These are phyloP conservation scores for Drosophila aff. DNA, from an alignment of 1,140 invertebrate genomes.

Conservation along the genomic window DNA sequence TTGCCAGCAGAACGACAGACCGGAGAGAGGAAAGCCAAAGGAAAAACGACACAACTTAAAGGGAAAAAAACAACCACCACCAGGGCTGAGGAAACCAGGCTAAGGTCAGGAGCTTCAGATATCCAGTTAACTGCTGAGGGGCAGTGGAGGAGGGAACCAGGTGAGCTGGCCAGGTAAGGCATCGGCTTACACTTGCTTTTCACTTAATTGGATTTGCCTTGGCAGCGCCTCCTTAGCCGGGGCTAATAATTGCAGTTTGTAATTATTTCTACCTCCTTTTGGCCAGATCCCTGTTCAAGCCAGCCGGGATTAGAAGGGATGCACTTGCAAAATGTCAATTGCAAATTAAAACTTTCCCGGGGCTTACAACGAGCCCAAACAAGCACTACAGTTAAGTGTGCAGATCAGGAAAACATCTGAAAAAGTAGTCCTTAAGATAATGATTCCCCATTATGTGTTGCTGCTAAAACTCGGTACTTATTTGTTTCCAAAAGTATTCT, in stretches of 20 bases:
- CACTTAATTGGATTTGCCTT: constrained; percentile 81
- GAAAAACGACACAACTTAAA: constrained; percentile 4
- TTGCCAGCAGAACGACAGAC: constrained; percentile 31
- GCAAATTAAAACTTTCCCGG: constrained; percentile 42
- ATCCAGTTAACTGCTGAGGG: constrained; percentile 52
- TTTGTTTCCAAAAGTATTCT: background rate
- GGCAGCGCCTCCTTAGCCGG: constrained; percentile 38
- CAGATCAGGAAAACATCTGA: background rate
- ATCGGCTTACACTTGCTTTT: constrained; percentile 80
- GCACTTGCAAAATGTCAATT: constrained; percentile 58
- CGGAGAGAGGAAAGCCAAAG: background rate
- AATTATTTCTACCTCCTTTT: constrained; percentile 63
- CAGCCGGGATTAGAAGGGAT: constrained; percentile 12
- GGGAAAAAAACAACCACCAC: background rate
- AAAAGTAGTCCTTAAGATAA: background rate
- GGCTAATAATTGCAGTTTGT: constrained; percentile 83
- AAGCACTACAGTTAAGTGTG: background rate
- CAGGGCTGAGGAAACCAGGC: constrained; percentile 2
- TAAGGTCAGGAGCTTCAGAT: constrained; percentile 41
- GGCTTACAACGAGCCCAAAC: constrained; percentile 10
- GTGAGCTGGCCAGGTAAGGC: constrained; percentile 48
- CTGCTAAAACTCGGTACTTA: background rate
- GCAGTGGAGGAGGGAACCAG: background rate
- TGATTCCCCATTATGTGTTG: background rate
- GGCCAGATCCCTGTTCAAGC: background rate